Conservation (phyloP, 1,140 invertebrate species). For the Scaptodrosophila lebanonensis region DNA sequence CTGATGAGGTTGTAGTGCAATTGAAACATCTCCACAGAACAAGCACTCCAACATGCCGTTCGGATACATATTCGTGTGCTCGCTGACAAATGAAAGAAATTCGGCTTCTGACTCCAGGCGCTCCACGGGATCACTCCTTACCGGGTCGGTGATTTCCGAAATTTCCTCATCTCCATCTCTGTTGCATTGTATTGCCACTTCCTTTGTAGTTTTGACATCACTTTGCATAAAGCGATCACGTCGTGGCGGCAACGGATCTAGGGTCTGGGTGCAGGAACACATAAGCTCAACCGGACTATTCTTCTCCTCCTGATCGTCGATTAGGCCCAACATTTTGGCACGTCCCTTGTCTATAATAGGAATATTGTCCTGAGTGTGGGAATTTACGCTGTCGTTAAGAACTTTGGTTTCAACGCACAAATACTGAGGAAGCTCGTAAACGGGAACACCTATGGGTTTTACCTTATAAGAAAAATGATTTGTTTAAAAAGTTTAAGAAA, state of each 20-base stretch:
- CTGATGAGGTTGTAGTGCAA: conserved; percentile 18
- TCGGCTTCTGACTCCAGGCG: neutral
- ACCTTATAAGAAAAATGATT: neutral
- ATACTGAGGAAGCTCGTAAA: conserved; percentile 36
- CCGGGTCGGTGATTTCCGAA: too few relatives aligned
- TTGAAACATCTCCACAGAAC: conserved; percentile 47
- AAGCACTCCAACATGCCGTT: conserved; percentile 56
- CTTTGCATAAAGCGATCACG: conserved; percentile 29
- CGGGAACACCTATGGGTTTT: conserved; percentile 10
- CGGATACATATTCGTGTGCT: conserved; percentile 34
- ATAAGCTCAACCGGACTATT: too few relatives aligned
- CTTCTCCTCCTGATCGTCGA: neutral
- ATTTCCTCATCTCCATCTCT: conserved; percentile 5
- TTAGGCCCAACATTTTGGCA: neutral
- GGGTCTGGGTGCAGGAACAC: too few relatives aligned
- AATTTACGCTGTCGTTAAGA: conserved; percentile 5
- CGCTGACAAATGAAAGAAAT: conserved; percentile 32
- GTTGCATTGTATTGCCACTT: conserved; percentile 32
- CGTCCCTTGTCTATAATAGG: neutral
- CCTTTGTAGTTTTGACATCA: neutral
- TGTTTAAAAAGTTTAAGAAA: neutral
- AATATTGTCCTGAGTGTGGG: conserved; percentile 3
- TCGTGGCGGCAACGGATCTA: too few relatives aligned
- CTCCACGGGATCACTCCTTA: too few relatives aligned
- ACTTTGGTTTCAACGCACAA: conserved; percentile 34